A percentile compares a stretch with the other conserved stretches of the same genome.
Conservation (phyloP, 2,797 vertebrate genomes). For the Spheniscus humboldti region DNA sequence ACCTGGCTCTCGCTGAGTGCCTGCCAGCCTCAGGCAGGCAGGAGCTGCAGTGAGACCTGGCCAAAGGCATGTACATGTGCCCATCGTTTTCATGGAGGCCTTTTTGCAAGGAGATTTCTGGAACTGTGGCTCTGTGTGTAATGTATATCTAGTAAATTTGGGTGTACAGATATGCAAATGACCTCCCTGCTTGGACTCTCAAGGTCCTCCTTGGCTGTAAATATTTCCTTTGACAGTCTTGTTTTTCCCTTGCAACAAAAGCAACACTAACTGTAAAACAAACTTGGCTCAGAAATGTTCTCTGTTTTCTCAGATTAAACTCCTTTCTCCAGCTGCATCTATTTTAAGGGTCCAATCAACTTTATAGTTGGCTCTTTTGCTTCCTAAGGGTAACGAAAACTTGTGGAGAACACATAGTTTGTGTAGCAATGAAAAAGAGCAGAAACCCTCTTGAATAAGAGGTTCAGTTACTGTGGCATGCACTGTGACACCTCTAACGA, state of each 20-base stretch:
- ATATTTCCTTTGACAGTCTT: conserved; percentile 15
- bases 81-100: background rate
- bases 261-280: background rate
- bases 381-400: conserved; percentile 33
- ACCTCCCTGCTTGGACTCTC: background rate
- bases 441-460: background rate
- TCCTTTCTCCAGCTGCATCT: conserved; percentile 33
- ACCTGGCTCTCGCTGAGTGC: background rate
- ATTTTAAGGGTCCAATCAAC: conserved; percentile 36
- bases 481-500: background rate
- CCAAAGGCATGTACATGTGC: background rate
- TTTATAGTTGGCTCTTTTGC: background rate
- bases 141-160: background rate
- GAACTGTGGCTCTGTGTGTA: background rate
- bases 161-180: background rate
- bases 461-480: background rate
- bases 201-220: conserved; percentile 17
- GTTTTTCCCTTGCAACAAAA: background rate
- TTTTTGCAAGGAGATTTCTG: background rate
- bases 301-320: conserved; percentile 36
- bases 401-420: conserved; percentile 34
- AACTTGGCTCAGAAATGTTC: conserved; percentile 30
- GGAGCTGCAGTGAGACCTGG: background rate
- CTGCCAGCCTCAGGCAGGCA: background rate
- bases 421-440: conserved; percentile 14